These are phyloP conservation scores for Geophilus truncorum DNA, from an alignment of 2,888 invertebrate species.

Conservation along the genomic window DNA sequence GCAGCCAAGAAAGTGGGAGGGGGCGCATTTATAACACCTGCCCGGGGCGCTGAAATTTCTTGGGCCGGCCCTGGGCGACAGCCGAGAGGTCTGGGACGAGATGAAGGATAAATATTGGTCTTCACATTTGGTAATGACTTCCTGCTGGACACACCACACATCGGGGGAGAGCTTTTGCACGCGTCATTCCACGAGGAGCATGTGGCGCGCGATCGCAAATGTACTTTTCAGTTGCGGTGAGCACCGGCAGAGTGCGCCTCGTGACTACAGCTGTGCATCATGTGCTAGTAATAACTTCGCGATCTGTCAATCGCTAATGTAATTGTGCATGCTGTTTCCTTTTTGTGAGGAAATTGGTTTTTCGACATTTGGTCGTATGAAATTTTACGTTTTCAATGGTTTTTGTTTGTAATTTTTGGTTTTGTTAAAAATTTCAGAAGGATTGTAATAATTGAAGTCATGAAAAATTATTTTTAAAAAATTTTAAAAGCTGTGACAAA, in stretches of 20 bases:
- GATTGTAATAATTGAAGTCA: no score
- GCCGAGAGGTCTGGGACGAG: no score
- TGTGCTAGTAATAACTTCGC: not conserved
- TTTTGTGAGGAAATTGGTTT: not conserved
- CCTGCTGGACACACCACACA: not conserved
- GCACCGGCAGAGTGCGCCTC: not conserved
- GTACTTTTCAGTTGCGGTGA: not conserved
- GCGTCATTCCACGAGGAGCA: not conserved
- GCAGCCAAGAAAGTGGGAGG: no score
- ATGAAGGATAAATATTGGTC: not conserved
- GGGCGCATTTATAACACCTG: no score
- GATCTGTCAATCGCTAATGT: not conserved
- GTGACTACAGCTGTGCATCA: not conserved
- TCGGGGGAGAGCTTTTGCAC: not conserved
- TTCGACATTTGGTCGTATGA: not conserved
- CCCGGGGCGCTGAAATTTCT: no score
- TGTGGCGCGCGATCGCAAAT: constrained; percentile 2
- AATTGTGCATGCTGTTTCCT: no score
- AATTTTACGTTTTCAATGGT: not conserved
- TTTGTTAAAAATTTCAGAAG: no score
- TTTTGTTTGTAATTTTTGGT: not conserved
- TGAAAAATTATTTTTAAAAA: no score
- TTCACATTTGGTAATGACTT: not conserved
- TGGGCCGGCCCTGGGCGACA: no score
- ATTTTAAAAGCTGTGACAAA: no score